phyloP scores from a whole-genome alignment of 2,888 invertebrate genomes.

The Diplazon laetatorius region DNA sequence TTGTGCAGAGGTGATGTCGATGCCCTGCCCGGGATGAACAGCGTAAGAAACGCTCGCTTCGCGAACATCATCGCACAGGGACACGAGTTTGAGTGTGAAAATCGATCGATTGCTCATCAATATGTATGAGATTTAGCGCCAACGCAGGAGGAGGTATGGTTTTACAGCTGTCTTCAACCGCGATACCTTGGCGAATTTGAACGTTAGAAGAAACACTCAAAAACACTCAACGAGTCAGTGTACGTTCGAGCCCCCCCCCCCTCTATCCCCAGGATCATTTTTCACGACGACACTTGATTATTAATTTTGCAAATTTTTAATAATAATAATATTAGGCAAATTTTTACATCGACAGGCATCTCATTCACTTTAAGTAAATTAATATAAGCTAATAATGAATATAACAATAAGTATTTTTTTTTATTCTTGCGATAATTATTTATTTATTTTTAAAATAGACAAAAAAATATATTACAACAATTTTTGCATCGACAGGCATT shows the following conservation, averaged over 20 bases:
- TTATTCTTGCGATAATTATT: too few relatives aligned
- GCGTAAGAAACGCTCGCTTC: conserved; percentile 71
- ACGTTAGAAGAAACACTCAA: conserved; percentile 4
- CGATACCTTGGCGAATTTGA: conserved; percentile 49
- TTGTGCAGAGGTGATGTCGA: conserved; percentile 41
- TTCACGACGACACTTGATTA: conserved; percentile 15
- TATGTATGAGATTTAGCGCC: conserved; percentile 80
- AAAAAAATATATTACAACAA: too few relatives aligned
- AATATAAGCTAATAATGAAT: too few relatives aligned
- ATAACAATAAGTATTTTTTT: too few relatives aligned
- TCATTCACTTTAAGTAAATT: too few relatives aligned
- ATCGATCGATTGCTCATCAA: conserved; percentile 80
- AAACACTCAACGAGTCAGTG: conserved; percentile 32
- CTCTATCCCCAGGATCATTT: neutral
- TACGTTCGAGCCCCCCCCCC: conserved; percentile 15
- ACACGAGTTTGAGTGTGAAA: conserved; percentile 61
- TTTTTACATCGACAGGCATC: too few relatives aligned
- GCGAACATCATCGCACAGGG: conserved; percentile 46
- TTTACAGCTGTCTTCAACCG: conserved; percentile 49
- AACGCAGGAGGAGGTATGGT: conserved; percentile 47
- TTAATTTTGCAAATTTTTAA: conserved; percentile 23
- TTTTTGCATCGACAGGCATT: too few relatives aligned
- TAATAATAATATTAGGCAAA: neutral
- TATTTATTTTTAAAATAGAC: too few relatives aligned
- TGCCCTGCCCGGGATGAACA: conserved; percentile 68